Conservation (phyloP, 2,797 vertebrate species). For the Malacoraja senta region DNA sequence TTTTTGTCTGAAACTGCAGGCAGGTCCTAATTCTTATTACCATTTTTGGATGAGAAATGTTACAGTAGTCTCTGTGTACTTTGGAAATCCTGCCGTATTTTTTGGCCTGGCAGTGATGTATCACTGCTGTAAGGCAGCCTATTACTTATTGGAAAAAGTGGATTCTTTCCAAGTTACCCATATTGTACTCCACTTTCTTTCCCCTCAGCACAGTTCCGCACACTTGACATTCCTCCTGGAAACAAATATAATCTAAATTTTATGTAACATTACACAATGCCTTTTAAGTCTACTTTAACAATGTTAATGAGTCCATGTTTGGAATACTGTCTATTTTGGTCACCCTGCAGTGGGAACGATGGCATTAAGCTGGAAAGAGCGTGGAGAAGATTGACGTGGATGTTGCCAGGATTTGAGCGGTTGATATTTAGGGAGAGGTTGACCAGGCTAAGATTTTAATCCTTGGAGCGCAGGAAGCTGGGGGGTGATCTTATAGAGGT, state of each 20-base stretch:
- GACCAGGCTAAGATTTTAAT: too few relatives aligned
- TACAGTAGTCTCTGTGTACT: not conserved
- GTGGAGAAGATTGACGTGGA: too few relatives aligned
- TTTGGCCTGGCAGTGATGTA: not conserved
- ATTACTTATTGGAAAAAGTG: not conserved
- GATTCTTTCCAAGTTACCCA: slow-evolving; percentile 7
- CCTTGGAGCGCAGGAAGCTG: too few relatives aligned
- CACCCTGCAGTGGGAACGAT: too few relatives aligned
- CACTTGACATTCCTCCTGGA: not conserved
- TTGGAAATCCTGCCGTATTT: not conserved
- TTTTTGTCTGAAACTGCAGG: slow-evolving; percentile 23
- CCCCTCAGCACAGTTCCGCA: not conserved
- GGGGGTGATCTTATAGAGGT: too few relatives aligned
- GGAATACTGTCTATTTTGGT: too few relatives aligned
- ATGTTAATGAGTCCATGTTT: not conserved
- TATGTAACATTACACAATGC: not conserved
- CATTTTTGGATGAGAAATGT: slow-evolving; percentile 33
- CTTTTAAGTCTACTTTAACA: not conserved
- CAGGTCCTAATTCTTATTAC: not conserved
- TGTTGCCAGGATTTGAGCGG: too few relatives aligned
- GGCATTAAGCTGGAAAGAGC: too few relatives aligned
- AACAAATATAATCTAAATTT: slow-evolving; percentile 4
- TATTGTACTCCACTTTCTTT: not conserved
- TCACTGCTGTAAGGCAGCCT: not conserved
- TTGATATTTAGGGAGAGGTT: too few relatives aligned